These are phyloP conservation scores for Drosophila melanogaster DNA, from an alignment of 1,140 invertebrate species.

Conservation along the genomic window Release_6_plus_ISO1_MT NC_004354.4:11624001-11624500, in stretches of 20 bases:
- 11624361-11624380: no score
- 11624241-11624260: constrained; percentile 12
- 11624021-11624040: neutral
- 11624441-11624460: constrained; percentile 3
- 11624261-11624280: constrained; percentile 1
- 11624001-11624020: constrained; percentile 10
- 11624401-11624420: neutral
- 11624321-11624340: no score
- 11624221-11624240: constrained; percentile 11
- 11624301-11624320: no score
- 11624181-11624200: constrained; percentile 67
- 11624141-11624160: constrained; percentile 70
- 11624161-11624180: constrained; percentile 58
- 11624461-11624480: constrained; percentile 16
- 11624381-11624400: neutral
- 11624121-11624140: constrained; percentile 78
- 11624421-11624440: constrained; percentile 14
- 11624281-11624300: no score
- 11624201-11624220: constrained; percentile 72
- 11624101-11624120: constrained; percentile 74
- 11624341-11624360: no score
- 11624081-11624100: constrained; percentile 62
- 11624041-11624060: constrained; percentile 11
- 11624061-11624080: constrained; percentile 6
- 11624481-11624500: constrained; percentile 24